Evolutionary conservation across 37 sponge, comb jelly and placozoan genomes (phyloP), one percentile per base, ranked within the genome.

Genomic region (Tethya wilhelma): DNA sequence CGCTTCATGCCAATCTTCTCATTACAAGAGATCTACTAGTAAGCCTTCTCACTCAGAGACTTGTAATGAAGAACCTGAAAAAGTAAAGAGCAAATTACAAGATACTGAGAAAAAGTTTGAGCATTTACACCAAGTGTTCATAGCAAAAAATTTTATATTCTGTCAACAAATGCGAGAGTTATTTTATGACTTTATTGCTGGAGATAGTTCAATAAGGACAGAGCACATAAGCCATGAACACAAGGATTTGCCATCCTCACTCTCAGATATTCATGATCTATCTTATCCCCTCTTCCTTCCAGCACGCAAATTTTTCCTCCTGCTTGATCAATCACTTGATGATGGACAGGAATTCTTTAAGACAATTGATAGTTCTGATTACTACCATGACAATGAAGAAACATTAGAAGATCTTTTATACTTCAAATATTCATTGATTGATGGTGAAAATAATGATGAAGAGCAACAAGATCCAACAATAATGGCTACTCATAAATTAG

Each of bases 91-190:
- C n/a, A n/a, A n/a, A n/a, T n/a, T n/a, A n/a, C n/a, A n/a, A n/a
- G n/a, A n/a, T n/a, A n/a, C n/a, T n/a, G n/a, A n/a, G n/a, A n/a
- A n/a, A n/a, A n/a, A n/a, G n/a, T n/a, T n/a, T n/a, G n/a, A n/a
- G n/a, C 84, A 85, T 28, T 77, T 93, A 26, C 94, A 89, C 28
- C 94, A 93, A 49, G 75, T 93, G 1, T 93, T 93, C 64, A 40
- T 93, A 44, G 89, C 94, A 12, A 93, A 93, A 74, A 93, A 88
- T 38, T 60, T 59, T 57, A 79, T 93, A 36, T 75, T 93, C 0
- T 90, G 90, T 69, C 11, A 74, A 2, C 78, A 85, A 23, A 74
- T 93, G 55, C 65, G 69, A 42, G 81, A 77, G 43, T 45, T 67
- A 30, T 93, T 93, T 55, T 79, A 80, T 67, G 60, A 93, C 29